phyloP scores from a whole-genome alignment of 2,888 invertebrate genomes.

The Lasioglossum figueresi region DNA sequence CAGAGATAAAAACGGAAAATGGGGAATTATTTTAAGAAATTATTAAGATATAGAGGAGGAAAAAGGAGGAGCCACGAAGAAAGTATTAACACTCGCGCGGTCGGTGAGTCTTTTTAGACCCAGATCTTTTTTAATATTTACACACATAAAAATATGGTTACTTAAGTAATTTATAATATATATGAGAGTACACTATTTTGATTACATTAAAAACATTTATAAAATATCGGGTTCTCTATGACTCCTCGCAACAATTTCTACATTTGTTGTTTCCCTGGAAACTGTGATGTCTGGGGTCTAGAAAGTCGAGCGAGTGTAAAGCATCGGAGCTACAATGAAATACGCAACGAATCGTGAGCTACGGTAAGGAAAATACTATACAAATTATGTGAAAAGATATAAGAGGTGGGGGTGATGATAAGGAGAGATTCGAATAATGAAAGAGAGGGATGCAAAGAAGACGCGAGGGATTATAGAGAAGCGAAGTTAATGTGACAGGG shows the following conservation, averaged over 20 bases:
- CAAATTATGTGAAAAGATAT: neutral
- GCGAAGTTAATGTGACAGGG: neutral
- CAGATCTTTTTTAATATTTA: neutral
- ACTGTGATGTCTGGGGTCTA: neutral
- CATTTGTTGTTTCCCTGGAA: neutral
- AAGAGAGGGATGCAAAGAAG: neutral
- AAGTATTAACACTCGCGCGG: no score
- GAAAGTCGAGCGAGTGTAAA: neutral
- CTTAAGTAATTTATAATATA: no score
- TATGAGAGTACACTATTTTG: neutral
- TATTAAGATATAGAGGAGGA: neutral
- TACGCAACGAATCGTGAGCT: neutral
- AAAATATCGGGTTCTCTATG: neutral
- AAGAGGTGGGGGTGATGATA: neutral
- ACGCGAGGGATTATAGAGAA: neutral
- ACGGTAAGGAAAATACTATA: neutral
- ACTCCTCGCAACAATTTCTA: neutral
- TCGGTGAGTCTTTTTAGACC: no score
- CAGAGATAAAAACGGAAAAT: neutral
- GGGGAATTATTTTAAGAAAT: neutral
- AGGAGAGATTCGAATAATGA: neutral
- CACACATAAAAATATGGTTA: no score
- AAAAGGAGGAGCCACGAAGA: no score
- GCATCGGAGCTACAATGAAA: neutral
- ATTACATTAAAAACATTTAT: neutral